Evolutionary conservation across 2,888 invertebrate species (phyloP), one percentile per base, ranked within the genome.

Genomic region (Amphipyra tragopoginis): DNA sequence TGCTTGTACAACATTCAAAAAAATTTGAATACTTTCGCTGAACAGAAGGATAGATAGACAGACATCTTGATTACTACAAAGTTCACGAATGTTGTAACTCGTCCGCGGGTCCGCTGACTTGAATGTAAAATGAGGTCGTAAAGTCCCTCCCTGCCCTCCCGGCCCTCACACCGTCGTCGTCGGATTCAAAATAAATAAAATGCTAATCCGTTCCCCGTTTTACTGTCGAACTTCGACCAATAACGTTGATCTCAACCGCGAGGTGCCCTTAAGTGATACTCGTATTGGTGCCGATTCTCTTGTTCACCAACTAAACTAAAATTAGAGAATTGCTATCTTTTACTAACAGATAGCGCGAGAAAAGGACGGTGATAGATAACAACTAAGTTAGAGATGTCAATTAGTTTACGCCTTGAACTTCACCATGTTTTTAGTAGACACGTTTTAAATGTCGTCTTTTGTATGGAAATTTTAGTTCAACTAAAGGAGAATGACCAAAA

Each of bases 111-210:
- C 73, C 44, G 63, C 72, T 72, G 80, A 75, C 73, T 77, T 65
- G 77, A 82, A 83, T 81, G 55, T 69, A 43, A 64, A 80, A 75
- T 72, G 63, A 75, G 63, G 39, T 77, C 74, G 77, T 81, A 79
- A 81, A 79, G 60, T 69, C 73, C 44, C 61, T 58, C 54, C 75
- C 53, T 38, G n/a, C 36, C 69, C 61, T 58, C 54, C 75, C 53
- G 34, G n/a, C 36, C 69, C 54, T 40, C 52, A 60, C 70, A 49
- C 60, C 68, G 63, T 1, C 44, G 54, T 59, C 72, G 55, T 47
- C 69, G 71, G 77, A 75, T 80, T 75, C 82, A 80, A 83, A 83
- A 85, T 84, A 86, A 84, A 83, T 83, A 86, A 86, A 87, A 86
- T 83, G 84, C 82, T 86, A 86, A 87, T 86, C 83, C 80, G 72